Conservation (phyloP, 2,797 vertebrate genomes). For the Botia almorhae region DNA sequence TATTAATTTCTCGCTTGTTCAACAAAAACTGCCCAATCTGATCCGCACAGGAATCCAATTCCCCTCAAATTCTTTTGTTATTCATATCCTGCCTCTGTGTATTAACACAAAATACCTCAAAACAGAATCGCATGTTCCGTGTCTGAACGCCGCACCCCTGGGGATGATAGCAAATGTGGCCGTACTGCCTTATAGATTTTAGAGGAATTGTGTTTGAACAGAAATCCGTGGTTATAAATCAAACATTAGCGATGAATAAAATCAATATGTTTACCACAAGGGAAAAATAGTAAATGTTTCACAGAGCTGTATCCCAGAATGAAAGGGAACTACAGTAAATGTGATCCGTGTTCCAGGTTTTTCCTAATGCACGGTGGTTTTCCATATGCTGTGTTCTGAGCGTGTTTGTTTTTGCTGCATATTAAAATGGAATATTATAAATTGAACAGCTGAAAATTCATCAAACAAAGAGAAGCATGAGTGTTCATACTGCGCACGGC, state of each 20-base stretch:
- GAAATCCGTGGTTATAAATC: constrained; percentile 44
- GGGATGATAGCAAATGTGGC: constrained; percentile 1
- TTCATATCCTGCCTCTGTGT: constrained; percentile 30
- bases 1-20: constrained; percentile 47
- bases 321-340: constrained; percentile 38
- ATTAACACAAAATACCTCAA: constrained; percentile 48
- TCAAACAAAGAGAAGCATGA: constrained; percentile 11
- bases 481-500: background rate
- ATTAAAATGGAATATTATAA: background rate
- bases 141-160: constrained; percentile 5
- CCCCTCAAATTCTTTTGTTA: constrained; percentile 42
- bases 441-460: background rate
- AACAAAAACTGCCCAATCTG: constrained; percentile 33
- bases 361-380: constrained; percentile 3
- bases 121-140: constrained; percentile 19
- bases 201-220: constrained; percentile 39
- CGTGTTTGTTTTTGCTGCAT: background rate
- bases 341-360: background rate
- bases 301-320: constrained; percentile 37
- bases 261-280: constrained; percentile 53
- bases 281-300: constrained; percentile 34
- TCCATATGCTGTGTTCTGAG: background rate
- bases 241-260: constrained; percentile 45
- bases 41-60: constrained; percentile 46
- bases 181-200: constrained; percentile 30